These are phyloP conservation scores for Mesocentrotus franciscanus DNA, from an alignment of 53 echinoderm and acorn worm species.

Conservation along the genomic window DNA sequence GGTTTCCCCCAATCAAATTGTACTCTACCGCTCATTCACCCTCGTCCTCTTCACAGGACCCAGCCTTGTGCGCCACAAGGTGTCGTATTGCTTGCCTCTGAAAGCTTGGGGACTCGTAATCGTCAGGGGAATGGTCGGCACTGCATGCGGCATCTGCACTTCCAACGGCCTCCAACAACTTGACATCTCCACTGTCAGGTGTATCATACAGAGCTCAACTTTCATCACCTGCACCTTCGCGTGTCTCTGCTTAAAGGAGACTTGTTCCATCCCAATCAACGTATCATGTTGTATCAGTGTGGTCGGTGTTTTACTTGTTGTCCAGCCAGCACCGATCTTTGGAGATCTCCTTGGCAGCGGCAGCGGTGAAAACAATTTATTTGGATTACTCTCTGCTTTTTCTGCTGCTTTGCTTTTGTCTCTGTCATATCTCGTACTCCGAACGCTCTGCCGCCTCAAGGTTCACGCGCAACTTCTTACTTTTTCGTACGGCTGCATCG, in stretches of 20 bases:
- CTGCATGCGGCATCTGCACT: too few relatives aligned
- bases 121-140: neutral
- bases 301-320: slow-evolving; percentile 22
- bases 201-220: slow-evolving; percentile 1
- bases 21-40: neutral
- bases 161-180: neutral
- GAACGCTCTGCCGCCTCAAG: neutral
- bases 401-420: neutral
- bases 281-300: slow-evolving; percentile 34
- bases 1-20: neutral
- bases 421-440: neutral
- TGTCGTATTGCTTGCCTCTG: neutral
- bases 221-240: neutral
- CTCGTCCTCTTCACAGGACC: neutral
- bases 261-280: slow-evolving; percentile 3
- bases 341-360: neutral
- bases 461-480: neutral
- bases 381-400: neutral
- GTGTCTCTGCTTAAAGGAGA: slow-evolving; percentile 27
- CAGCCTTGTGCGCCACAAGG: neutral
- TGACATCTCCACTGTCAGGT: slow-evolving; percentile 4
- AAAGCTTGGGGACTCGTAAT: neutral
- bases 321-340: slow-evolving; percentile 4
- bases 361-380: neutral
- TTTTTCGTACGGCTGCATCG: slow-evolving; percentile 14